phyloP scores from a whole-genome alignment of 2,888 invertebrate genomes.

The Bembecia ichneumoniformis region DNA sequence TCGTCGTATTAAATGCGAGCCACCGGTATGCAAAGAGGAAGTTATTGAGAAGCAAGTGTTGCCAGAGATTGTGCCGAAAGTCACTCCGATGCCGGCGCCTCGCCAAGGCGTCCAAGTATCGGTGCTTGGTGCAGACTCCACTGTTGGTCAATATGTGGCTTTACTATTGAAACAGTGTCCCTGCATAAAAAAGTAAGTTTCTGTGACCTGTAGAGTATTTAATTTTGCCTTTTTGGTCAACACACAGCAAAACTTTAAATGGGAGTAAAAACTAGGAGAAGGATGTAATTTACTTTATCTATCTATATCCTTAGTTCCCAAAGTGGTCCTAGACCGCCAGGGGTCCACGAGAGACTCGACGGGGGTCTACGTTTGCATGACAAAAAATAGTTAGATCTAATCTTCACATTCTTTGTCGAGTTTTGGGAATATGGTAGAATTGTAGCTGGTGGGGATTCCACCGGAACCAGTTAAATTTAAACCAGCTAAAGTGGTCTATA shows the following conservation, averaged over 20 bases:
- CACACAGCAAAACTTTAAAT: neutral
- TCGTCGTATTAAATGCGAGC: slow-evolving; percentile 34
- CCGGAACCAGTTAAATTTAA: no score
- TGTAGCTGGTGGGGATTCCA: no score
- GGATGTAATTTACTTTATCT: no score
- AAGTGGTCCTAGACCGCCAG: no score
- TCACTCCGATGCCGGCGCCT: slow-evolving; percentile 27
- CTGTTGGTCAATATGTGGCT: slow-evolving; percentile 60
- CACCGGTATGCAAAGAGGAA: slow-evolving; percentile 16
- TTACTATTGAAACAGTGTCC: slow-evolving; percentile 71
- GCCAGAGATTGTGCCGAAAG: slow-evolving; percentile 8
- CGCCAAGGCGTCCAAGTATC: slow-evolving; percentile 53
- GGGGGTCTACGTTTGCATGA: no score
- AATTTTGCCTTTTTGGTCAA: neutral
- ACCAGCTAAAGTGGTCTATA: no score
- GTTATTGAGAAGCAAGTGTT: neutral
- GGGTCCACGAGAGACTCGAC: no score
- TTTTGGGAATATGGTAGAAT: no score
- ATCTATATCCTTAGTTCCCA: no score
- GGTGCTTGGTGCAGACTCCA: slow-evolving; percentile 66
- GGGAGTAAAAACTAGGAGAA: neutral
- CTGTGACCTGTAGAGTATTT: neutral
- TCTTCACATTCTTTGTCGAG: no score
- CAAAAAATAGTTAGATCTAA: no score
- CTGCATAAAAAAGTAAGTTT: slow-evolving; percentile 52